Conservation (phyloP, 2,113 vertebrate species). For the Heliornis fulica region DNA sequence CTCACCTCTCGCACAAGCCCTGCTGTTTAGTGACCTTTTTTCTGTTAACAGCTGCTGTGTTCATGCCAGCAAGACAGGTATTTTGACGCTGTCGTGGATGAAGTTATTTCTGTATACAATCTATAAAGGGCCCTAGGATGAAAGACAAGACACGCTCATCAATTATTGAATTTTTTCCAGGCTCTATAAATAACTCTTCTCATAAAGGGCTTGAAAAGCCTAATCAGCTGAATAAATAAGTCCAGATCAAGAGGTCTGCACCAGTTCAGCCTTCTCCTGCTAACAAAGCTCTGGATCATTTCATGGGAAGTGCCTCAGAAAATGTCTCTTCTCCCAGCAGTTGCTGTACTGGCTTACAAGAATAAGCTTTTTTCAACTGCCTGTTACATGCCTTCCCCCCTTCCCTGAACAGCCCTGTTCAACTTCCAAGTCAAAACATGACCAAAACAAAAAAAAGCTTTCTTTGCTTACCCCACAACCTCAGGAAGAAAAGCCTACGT, state of each 20-base stretch:
- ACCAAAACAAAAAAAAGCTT: not conserved
- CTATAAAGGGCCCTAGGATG: not conserved
- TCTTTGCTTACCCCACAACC: not conserved
- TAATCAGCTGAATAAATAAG: not conserved
- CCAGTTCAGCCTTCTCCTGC: not conserved
- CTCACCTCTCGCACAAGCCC: not conserved
- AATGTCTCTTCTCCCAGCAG: not conserved
- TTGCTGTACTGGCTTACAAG: not conserved
- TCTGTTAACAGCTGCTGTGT: not conserved
- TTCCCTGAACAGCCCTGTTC: not conserved
- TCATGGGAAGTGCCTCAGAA: not conserved
- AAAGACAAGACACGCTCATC: not conserved
- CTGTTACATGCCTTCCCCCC: not conserved
- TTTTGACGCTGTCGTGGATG: not conserved
- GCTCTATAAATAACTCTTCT: not conserved
- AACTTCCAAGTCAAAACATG: not conserved
- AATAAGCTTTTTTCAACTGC: not conserved
- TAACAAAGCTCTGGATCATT: not conserved
- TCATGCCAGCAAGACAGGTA: not conserved
- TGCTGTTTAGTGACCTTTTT: not conserved
- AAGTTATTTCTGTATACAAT: not conserved
- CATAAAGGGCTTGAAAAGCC: not conserved
- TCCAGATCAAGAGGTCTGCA: not conserved
- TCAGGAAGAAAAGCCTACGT: not conserved
- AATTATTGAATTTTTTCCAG: not conserved